Evolutionary conservation across 2,113 vertebrate genomes (phyloP).

Genomic region (Neoarius graeffei): DNA sequence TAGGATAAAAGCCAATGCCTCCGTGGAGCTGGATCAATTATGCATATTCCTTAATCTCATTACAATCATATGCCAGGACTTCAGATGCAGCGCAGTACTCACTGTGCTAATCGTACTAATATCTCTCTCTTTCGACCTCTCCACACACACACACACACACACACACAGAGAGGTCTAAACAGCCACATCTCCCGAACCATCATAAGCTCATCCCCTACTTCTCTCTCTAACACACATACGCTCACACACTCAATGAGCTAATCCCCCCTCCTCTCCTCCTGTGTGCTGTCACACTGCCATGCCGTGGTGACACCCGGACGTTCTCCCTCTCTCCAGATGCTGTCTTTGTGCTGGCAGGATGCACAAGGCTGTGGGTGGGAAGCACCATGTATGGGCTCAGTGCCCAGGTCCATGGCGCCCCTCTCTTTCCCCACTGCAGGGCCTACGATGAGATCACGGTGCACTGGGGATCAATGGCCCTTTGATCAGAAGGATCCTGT

Average conservation of each 20-base stretch:
- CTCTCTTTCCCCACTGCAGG: conserved; percentile 35
- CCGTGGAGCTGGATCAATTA: conserved; percentile 63
- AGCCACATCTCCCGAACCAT: conserved; percentile 22
- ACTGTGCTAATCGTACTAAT: conserved; percentile 61
- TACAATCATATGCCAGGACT: conserved; percentile 63
- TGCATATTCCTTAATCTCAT: conserved; percentile 69
- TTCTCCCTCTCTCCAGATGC: conserved; percentile 44
- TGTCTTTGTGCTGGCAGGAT: conserved; percentile 54
- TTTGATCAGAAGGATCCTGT: conserved; percentile 77
- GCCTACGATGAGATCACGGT: conserved; percentile 65
- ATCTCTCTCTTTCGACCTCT: conserved; percentile 33
- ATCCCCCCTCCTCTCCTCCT: conserved; percentile 14
- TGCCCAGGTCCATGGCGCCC: conserved; percentile 47
- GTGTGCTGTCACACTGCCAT: conserved; percentile 44
- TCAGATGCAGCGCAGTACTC: conserved; percentile 54
- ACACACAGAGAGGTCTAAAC: conserved; percentile 47
- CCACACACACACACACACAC: conserved; percentile 22
- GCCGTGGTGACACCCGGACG: conserved; percentile 41
- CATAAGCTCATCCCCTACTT: conserved; percentile 21
- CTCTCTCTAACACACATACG: conserved; percentile 27
- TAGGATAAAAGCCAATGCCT: conserved; percentile 62
- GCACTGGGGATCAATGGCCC: conserved; percentile 74
- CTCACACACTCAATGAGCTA: conserved; percentile 29
- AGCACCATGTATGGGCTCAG: conserved; percentile 43
- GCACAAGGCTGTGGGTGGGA: conserved; percentile 32